phyloP scores from a whole-genome alignment of 1,140 invertebrate species.

The Solen grandis region DNA sequence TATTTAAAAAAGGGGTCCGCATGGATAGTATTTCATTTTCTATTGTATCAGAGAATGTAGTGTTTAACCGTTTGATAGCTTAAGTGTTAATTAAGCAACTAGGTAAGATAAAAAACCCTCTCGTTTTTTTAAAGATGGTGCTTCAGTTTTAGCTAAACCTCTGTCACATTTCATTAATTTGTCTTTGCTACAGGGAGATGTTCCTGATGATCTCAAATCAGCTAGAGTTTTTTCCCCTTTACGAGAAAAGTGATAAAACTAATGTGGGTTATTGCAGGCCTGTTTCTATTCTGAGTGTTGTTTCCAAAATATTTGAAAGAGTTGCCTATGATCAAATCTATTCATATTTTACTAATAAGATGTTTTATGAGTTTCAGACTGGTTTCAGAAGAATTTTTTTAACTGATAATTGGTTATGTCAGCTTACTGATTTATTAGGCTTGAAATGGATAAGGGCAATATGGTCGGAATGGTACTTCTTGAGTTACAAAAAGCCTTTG shows the following conservation, averaged over 20 bases:
- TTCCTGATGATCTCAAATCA: constrained; percentile 36
- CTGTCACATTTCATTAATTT: constrained; percentile 23
- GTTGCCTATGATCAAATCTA: constrained; percentile 31
- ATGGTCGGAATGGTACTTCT: constrained; percentile 37
- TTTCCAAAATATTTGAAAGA: constrained; percentile 37
- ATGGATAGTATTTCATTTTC: neutral
- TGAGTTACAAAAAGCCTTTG: constrained; percentile 59
- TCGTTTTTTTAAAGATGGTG: constrained; percentile 21
- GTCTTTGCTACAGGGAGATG: constrained; percentile 15
- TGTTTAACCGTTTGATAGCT: no score
- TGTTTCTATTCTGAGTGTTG: constrained; percentile 35
- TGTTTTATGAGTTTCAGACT: constrained; percentile 29
- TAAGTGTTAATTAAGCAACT: constrained; percentile 16
- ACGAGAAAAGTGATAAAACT: constrained; percentile 39
- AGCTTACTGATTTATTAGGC: constrained; percentile 29
- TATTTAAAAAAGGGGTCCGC: neutral
- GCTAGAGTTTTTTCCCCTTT: constrained; percentile 23
- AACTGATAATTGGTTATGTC: constrained; percentile 26
- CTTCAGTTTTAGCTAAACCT: neutral
- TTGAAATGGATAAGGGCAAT: constrained; percentile 41
- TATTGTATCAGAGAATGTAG: no score
- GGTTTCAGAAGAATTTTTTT: constrained; percentile 33
- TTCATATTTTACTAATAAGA: constrained; percentile 7
- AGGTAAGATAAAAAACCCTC: constrained; percentile 21
- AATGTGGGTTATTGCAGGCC: constrained; percentile 34